These are phyloP conservation scores for Machimus rusticus DNA, from an alignment of 2,888 invertebrate genomes.

Conservation along the genomic window DNA sequence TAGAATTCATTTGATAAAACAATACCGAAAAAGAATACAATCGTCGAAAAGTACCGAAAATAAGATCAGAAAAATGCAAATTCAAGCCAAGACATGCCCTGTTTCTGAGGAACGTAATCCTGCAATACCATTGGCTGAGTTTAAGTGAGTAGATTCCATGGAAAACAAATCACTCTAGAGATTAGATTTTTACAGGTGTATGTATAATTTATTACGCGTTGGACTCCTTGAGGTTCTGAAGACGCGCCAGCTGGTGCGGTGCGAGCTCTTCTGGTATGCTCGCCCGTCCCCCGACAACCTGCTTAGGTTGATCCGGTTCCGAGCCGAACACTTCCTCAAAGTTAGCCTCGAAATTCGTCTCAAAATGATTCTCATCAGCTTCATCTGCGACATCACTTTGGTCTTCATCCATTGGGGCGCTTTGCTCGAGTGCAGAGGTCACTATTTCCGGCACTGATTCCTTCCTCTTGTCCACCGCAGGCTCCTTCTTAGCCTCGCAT, in stretches of 20 bases:
- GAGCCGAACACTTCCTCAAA: slow-evolving; percentile 64
- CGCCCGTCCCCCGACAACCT: slow-evolving; percentile 79
- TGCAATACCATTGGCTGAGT: slow-evolving; percentile 1
- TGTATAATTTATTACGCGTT: slow-evolving; percentile 72
- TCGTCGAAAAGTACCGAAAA: not conserved
- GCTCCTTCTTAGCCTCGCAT: not conserved
- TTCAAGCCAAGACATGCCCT: not conserved
- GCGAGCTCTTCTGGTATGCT: slow-evolving; percentile 90
- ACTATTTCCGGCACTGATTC: slow-evolving; percentile 38
- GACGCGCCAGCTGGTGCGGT: slow-evolving; percentile 85
- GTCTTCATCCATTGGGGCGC: slow-evolving; percentile 16
- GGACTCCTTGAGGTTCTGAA: slow-evolving; percentile 89
- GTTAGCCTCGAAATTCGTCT: slow-evolving; percentile 62
- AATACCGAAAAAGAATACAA: not conserved
- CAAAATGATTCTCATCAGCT: slow-evolving; percentile 55
- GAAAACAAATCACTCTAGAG: not conserved
- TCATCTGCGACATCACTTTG: not conserved
- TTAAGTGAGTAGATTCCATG: not conserved
- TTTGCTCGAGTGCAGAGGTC: slow-evolving; percentile 55
- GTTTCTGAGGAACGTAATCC: slow-evolving; percentile 1
- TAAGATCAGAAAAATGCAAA: not conserved
- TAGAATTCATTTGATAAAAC: not conserved
- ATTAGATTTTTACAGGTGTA: not conserved
- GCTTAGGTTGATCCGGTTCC: slow-evolving; percentile 66
- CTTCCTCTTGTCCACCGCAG: slow-evolving; percentile 21